Base-by-base conservation (phyloP, 2,888 invertebrate genomes). In the Hirtodrosophila trivittata region DNA sequence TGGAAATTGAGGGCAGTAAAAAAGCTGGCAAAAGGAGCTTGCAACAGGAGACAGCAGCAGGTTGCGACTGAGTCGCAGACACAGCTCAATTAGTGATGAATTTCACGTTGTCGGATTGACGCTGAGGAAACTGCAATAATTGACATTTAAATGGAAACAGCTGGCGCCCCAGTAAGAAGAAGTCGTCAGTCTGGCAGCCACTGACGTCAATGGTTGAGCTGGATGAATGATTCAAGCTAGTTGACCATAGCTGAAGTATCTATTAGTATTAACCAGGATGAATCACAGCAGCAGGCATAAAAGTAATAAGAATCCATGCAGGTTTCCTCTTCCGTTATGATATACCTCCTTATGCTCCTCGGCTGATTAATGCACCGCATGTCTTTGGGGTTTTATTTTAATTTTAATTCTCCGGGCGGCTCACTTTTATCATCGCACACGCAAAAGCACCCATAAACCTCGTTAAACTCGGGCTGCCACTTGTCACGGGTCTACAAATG, bases 381-480 rank as follows among this genome's bases (percentile, higher is more conserved):
- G 86, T 70, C 69, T 62, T 49, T 16, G 38, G 12, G 54, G 39
- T 41, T 66, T 68, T 43, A 33, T n/a, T n/a, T n/a, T n/a, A n/a
- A 64, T 60, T 74, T 68, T 54, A 49, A 80, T 69, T 74, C 70
- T 54, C 77, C 41, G 58, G 58, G 85, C 86, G 81, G 71, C 37
- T 57, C 59, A 54, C 66, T 78, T 86, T 69, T 70, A 80, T 75
- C 64, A 60, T 25, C 37, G 30, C 56, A 7, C 60, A 51, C 74
- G 62, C 84, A 76, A 81, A 84, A 81, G 86, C 86, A 86, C 85
- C 86, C 84, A 84, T 84, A 86, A 86, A 86, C 86, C 77, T 80
- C 69, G 70, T 55, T 73, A 56, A 13, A 9, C 6, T 21, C 33
- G 14, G 9, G 26, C 37, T 54, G 26, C 33, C 37, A 47, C 32